phyloP scores from a whole-genome alignment of 37 sponge, comb jelly and placozoan genomes.

The Eunapius fragilis region DNA sequence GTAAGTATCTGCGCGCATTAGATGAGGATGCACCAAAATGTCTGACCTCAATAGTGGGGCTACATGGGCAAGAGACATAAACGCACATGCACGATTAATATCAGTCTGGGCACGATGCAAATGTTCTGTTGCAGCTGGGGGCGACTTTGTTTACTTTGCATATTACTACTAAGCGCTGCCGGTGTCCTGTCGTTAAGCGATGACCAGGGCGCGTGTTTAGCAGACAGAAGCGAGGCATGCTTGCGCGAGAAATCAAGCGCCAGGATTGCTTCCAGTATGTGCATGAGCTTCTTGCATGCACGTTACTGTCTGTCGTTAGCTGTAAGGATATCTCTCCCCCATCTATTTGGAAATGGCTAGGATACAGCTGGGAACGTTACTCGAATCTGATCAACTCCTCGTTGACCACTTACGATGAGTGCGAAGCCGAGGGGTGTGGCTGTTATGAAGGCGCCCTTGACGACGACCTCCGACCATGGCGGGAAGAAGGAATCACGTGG shows the following conservation, averaged over 20 bases:
- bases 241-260: not conserved
- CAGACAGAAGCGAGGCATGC: not conserved
- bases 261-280: not conserved
- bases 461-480: slow-evolving; percentile 69
- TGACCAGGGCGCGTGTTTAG: not conserved
- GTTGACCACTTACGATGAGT: not conserved
- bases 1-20: too few species aligned
- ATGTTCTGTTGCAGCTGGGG: too few species aligned
- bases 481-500: slow-evolving; percentile 58
- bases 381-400: slow-evolving; percentile 1
- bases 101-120: too few species aligned
- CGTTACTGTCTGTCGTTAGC: too few species aligned
- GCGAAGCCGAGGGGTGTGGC: slow-evolving; percentile 1
- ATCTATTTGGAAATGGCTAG: too few species aligned
- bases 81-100: too few species aligned
- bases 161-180: too few species aligned
- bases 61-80: too few species aligned
- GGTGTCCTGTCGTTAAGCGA: not conserved
- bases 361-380: slow-evolving; percentile 7
- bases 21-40: too few species aligned
- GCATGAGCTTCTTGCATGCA: not conserved
- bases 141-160: not conserved
- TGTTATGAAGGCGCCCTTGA: not conserved
- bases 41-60: too few species aligned
- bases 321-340: too few species aligned